These are phyloP conservation scores for Nematostella vectensis DNA, from an alignment of 92 coral and sea anemone genomes.

Conservation along the genomic window DNA sequence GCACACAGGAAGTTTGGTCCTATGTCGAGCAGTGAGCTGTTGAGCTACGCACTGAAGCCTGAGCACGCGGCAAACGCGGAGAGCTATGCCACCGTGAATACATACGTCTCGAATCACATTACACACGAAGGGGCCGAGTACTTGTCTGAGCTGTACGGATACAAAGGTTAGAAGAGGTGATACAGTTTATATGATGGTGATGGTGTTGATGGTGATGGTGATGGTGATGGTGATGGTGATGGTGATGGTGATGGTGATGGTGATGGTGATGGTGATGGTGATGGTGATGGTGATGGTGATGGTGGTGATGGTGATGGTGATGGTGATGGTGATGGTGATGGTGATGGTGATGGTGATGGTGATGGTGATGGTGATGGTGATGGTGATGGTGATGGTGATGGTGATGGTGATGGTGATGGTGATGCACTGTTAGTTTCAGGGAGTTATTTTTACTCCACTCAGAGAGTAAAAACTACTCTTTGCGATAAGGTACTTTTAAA, in stretches of 20 bases:
- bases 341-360: slow-evolving; percentile 3
- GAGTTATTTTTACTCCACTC: too few species aligned
- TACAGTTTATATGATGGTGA: neutral
- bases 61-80: slow-evolving; percentile 39
- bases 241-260: slow-evolving; percentile 3
- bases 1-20: slow-evolving; percentile 35
- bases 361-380: slow-evolving; percentile 3
- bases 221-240: neutral
- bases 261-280: slow-evolving; percentile 1
- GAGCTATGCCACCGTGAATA: slow-evolving; percentile 51
- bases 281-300: slow-evolving; percentile 4
- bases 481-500: too few species aligned
- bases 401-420: slow-evolving; percentile 3
- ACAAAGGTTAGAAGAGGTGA: slow-evolving; percentile 38
- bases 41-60: slow-evolving; percentile 50
- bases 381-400: slow-evolving; percentile 3
- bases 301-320: slow-evolving; percentile 4
- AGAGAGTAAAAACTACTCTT: too few species aligned
- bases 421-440: too few species aligned
- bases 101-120: slow-evolving; percentile 49
- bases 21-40: slow-evolving; percentile 57
- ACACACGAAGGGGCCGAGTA: slow-evolving; percentile 74
- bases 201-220: neutral
- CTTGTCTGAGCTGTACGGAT: slow-evolving; percentile 70
- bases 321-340: slow-evolving; percentile 3